Evolutionary conservation across 2,113 vertebrate species (phyloP).

Genomic region (Henicopernis longicauda): DNA sequence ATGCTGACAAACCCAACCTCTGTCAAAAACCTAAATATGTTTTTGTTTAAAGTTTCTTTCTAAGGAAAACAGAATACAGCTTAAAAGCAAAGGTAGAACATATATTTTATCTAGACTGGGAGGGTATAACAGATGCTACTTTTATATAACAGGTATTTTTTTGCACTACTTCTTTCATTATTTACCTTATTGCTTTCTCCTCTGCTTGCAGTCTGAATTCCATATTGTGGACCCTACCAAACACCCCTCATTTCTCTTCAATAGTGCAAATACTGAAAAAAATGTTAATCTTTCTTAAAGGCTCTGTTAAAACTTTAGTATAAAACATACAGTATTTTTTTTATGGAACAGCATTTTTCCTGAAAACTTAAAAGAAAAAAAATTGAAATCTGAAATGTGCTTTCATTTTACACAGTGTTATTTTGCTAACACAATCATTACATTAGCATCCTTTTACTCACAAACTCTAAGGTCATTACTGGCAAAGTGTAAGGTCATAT

Average conservation of each 20-base stretch:
- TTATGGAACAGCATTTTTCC: background rate
- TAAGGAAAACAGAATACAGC: background rate
- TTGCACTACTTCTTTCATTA: background rate
- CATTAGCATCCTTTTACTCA: constrained; percentile 9
- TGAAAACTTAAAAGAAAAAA: background rate
- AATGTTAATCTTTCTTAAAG: background rate
- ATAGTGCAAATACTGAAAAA: background rate
- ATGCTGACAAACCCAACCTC: background rate
- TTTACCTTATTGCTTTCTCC: background rate
- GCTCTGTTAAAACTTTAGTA: background rate
- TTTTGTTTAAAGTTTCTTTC: background rate
- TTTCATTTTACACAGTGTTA: background rate
- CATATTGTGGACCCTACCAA: background rate
- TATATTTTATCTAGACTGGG: background rate
- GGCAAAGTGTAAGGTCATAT: background rate
- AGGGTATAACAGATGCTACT: background rate
- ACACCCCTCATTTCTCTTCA: background rate
- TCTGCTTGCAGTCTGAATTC: background rate
- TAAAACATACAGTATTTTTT: background rate
- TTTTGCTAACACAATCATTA: background rate
- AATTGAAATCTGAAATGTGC: background rate
- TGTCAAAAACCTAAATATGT: background rate
- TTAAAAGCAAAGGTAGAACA: background rate
- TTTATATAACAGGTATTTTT: background rate
- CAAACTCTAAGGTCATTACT: background rate